Percentiles rank a stretch among this genome's conserved stretches.
Conservation (phyloP, 2,113 vertebrate species). For the Pyxicephalus adspersus region DNA sequence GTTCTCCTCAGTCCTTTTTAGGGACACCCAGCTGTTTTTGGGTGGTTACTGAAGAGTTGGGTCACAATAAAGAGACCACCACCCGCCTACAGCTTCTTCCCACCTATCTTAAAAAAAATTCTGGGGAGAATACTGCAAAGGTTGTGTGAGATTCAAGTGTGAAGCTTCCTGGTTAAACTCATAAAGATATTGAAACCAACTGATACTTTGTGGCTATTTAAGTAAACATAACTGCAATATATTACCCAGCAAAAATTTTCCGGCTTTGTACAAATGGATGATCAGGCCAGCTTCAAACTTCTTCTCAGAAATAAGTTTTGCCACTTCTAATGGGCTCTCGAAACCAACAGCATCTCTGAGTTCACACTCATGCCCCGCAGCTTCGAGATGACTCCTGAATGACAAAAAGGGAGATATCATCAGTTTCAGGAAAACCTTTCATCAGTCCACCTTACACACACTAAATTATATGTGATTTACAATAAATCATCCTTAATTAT, state of each 20-base stretch:
- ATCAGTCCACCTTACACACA: neutral
- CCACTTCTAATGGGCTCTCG: conserved; percentile 72
- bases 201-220: neutral
- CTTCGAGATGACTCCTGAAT: conserved; percentile 81
- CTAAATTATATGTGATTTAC: neutral
- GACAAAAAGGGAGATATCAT: neutral
- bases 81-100: no score
- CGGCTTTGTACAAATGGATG: conserved; percentile 89
- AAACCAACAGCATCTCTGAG: conserved; percentile 80
- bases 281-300: conserved; percentile 81
- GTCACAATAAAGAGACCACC: no score
- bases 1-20: no score
- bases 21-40: no score
- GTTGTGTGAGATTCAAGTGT: no score
- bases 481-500: no score
- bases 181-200: no score
- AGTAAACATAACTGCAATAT: neutral
- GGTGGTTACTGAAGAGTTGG: no score
- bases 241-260: conserved; percentile 87
- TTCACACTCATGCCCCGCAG: conserved; percentile 83
- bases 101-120: no score
- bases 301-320: conserved; percentile 66
- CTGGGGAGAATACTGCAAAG: no score
- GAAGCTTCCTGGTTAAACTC: no score
- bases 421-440: rapidly evolving